A percentile compares a stretch with the other conserved stretches of the same genome.
Evolutionary conservation across 2,888 invertebrate genomes (phyloP).

Genomic region (Zygaena filipendulae): DNA sequence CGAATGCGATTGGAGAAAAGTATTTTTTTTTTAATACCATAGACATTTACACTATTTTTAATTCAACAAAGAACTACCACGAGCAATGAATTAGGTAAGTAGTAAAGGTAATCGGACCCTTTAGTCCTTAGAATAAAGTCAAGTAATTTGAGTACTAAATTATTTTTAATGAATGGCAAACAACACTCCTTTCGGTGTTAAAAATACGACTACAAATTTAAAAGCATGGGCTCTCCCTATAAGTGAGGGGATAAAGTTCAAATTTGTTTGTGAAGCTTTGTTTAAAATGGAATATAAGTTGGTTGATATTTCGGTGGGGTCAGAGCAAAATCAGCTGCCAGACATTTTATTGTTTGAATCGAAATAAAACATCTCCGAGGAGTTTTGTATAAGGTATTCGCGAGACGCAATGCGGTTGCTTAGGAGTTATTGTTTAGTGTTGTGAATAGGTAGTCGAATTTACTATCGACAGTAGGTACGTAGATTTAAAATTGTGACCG

Average conservation of each 20-base stretch:
- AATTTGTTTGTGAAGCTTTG: no score
- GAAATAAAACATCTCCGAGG: slow-evolving; percentile 51
- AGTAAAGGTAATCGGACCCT: background rate
- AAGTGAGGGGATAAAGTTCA: no score
- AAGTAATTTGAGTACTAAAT: slow-evolving; percentile 55
- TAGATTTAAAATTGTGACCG: no score
- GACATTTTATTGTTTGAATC: slow-evolving; percentile 42
- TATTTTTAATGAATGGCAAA: slow-evolving; percentile 28
- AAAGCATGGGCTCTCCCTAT: no score
- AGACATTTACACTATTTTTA: slow-evolving; percentile 47
- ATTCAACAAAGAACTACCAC: slow-evolving; percentile 30
- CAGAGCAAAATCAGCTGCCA: slow-evolving; percentile 55
- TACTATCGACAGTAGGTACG: no score
- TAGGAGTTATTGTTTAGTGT: slow-evolving; percentile 31
- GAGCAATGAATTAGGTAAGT: no score
- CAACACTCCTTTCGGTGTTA: no score
- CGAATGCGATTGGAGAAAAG: slow-evolving; percentile 27
- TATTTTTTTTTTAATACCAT: slow-evolving; percentile 22
- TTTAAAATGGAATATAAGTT: no score
- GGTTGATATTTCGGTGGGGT: no score
- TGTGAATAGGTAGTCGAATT: no score
- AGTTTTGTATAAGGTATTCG: slow-evolving; percentile 45
- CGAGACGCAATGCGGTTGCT: slow-evolving; percentile 53
- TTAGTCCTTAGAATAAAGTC: slow-evolving; percentile 32
- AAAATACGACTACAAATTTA: no score